Base-by-base conservation (phyloP, 2,888 invertebrate genomes). In the Phlogophora meticulosa region DNA sequence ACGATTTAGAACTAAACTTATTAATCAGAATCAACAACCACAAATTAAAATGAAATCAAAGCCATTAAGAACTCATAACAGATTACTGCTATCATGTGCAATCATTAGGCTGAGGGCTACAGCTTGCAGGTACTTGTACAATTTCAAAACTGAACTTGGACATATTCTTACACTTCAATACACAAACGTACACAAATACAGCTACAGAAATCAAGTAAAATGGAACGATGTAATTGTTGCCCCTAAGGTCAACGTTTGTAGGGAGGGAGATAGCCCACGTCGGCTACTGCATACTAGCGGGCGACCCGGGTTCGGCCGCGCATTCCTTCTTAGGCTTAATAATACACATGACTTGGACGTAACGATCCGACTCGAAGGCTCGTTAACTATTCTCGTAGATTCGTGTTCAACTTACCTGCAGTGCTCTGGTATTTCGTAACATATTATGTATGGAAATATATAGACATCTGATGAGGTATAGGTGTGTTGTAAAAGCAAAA, bases 241-340 rank as follows among this genome's bases (percentile, higher is more conserved):
- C 87, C n/a, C 88, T 87, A 82, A 82, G 92, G 91, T 92, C 90
- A 90, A 83, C 76, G 78, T 70, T 78, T 80, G 85, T 84, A 76
- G 72, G 34, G 75, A 76, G 76, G 36, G 75, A 76, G 76, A 78
- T 71, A 70, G 67, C 70, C 69, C 72, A 87, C 84, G 87, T 83
- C 84, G 78, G 91, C 93, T 92, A 92, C 92, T 89, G 90, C 87
- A 86, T 76, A 76, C 87, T 89, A 88, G 91, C 90, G 88, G 86
- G 87, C 92, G 93, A 94, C 94, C 94, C 88, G 88, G 84, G 88
- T 89, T 90, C 88, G 90, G 87, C 87, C 83, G 87, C 84, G 84
- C 93, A 94, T 94, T 94, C 95, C 95, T 93, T 94, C 93, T 94
- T 92, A 86, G 93, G 93, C 91, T 88, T 94, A 94, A 94, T 94